A percentile compares a stretch with the other conserved stretches of the same genome.
Evolutionary conservation across 2,888 invertebrate species (phyloP).

Genomic region (Dusona sp.): DNA sequence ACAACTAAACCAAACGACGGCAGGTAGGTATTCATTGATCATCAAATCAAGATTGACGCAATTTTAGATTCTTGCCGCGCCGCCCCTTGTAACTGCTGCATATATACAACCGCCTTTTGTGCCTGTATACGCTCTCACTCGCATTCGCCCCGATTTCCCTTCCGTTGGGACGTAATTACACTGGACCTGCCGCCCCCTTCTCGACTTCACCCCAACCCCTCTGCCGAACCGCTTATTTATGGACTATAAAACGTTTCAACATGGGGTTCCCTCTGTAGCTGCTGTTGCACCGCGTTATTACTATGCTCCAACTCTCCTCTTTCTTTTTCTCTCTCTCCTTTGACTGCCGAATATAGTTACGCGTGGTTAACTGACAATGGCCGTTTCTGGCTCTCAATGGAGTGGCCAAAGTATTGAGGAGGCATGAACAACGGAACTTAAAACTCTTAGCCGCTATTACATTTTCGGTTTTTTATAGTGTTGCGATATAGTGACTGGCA

Average conservation of each 20-base stretch:
- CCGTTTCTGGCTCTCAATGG: neutral
- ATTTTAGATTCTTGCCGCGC: slow-evolving; percentile 23
- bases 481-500: no score
- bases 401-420: neutral
- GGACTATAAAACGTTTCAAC: slow-evolving; percentile 66
- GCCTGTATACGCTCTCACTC: slow-evolving; percentile 6
- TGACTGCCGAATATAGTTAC: slow-evolving; percentile 2
- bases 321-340: slow-evolving; percentile 1
- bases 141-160: slow-evolving; percentile 37
- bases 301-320: neutral
- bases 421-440: neutral
- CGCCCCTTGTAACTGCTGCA: slow-evolving; percentile 21
- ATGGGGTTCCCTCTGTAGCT: slow-evolving; percentile 38
- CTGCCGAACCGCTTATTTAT: slow-evolving; percentile 66
- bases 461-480: neutral
- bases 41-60: slow-evolving; percentile 63
- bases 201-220: slow-evolving; percentile 34
- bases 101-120: slow-evolving; percentile 7
- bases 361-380: neutral
- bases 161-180: slow-evolving; percentile 57
- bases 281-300: slow-evolving; percentile 29
- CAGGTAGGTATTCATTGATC: slow-evolving; percentile 59
- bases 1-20: slow-evolving; percentile 28
- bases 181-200: slow-evolving; percentile 22
- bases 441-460: neutral